Evolutionary conservation across 2,113 vertebrate genomes (phyloP).

Genomic region (Rhabdomys dilectus): DNA sequence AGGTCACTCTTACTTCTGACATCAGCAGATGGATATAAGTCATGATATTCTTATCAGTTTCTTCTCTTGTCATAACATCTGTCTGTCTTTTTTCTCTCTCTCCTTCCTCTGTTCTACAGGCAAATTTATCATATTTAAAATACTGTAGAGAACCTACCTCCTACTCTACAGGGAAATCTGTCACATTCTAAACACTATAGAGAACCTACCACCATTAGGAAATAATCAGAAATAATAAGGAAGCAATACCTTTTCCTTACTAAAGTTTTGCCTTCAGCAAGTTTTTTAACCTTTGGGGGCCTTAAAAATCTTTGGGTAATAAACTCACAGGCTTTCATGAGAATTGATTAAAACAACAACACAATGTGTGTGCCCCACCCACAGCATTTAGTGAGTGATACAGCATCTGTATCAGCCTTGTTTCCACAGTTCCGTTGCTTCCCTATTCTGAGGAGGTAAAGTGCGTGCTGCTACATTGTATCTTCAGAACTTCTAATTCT

Average conservation of each 20-base stretch:
- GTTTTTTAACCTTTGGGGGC: neutral
- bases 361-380: rapidly evolving
- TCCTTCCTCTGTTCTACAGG: neutral
- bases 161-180: neutral
- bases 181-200: neutral
- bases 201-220: neutral
- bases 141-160: neutral
- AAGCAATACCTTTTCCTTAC: neutral
- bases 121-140: neutral
- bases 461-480: neutral
- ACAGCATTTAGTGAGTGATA: neutral
- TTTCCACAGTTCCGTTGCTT: neutral
- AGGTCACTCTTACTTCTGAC: neutral
- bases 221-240: neutral
- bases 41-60: neutral
- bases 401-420: neutral
- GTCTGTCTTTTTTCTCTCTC: neutral
- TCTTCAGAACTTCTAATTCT: neutral
- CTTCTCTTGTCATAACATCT: neutral
- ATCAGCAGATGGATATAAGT: neutral
- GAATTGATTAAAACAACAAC: neutral
- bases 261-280: neutral
- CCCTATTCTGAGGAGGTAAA: neutral
- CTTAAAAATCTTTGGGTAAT: neutral
- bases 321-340: neutral